Conservation (phyloP, 2,113 vertebrate genomes). For the Numenius arquata region DNA sequence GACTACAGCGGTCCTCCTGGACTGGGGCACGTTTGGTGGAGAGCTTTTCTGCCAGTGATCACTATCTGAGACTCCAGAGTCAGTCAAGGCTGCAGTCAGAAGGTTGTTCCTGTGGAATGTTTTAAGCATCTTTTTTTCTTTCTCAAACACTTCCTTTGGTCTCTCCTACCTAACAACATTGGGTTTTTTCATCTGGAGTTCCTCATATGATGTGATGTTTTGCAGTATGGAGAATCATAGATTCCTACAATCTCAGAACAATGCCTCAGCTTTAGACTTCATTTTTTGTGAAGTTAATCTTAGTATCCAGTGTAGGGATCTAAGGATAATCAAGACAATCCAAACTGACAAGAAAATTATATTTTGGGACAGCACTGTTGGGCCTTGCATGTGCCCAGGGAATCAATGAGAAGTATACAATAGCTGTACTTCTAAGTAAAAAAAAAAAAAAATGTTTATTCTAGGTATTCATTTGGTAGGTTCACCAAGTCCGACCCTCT, state of each 20-base stretch:
- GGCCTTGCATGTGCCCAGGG: not conserved
- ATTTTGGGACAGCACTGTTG: not conserved
- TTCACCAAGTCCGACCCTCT: not conserved
- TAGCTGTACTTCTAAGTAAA: not conserved
- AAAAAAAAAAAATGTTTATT: not conserved
- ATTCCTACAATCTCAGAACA: not conserved
- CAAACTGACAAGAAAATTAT: not conserved
- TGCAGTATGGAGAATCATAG: not conserved
- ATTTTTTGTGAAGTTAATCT: not conserved
- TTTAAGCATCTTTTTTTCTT: not conserved
- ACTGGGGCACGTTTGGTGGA: not conserved
- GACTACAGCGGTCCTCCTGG: not conserved
- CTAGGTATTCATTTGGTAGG: not conserved
- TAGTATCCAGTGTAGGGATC: not conserved
- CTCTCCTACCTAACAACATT: not conserved
- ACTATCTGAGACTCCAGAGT: not conserved
- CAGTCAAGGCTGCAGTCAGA: not conserved
- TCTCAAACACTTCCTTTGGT: not conserved
- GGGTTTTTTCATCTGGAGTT: not conserved
- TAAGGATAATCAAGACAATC: not conserved
- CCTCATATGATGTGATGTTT: not conserved
- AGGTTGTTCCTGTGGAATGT: not conserved
- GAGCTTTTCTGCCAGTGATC: not conserved
- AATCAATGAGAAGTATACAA: not conserved
- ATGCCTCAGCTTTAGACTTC: no score